Base-by-base conservation (phyloP, 2,888 invertebrate species). In the Molanna angustata region DNA sequence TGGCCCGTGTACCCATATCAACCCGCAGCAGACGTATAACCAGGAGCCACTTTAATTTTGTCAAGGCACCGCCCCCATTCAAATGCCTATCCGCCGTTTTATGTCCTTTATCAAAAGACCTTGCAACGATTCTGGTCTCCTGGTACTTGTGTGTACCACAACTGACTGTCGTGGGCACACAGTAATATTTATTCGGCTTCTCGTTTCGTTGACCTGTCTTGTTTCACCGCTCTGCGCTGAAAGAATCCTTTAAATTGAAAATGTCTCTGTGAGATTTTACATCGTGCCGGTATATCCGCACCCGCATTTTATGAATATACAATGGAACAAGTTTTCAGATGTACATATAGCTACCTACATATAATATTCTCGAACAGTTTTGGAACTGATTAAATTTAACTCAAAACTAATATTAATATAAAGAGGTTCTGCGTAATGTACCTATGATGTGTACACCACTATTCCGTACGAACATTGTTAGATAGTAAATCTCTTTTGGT, bases 1-100 rank as follows among this genome's bases (percentile, higher is more conserved):
- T n/a, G n/a, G n/a, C n/a, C n/a, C 27, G 11, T 47, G 35, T 47
- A 47, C 47, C 47, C 45, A 32, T 37, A 37, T 47, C 47, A 47
- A 47, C 47, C 47, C 47, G 27, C 22, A 4, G 37, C 37, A 37
- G 44, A 37, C 20, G 40, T 40, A n/a, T n/a, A n/a, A n/a, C n/a
- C n/a, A 48, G 57, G 48, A 19, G 39, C 54, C 57, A 57, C 57
- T 57, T 57, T 54, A 54, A 54, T 45, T 48, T 52, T 49, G 57
- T 54, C 53, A 40, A 35, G 46, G 45, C 43, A 41, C 47, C 37
- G 43, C 50, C 44, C n/a, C 54, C 54, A 54, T 57, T 57, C 50
- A 57, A 52, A 57, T 35, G 54, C 54, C 50, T 35, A 42, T 54
- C 49, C 49, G 54, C 57, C 53, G 56, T 56, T 53, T 50, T 53